Base-by-base conservation (phyloP, 2,888 invertebrate genomes). In the Oeneis ivallda region DNA sequence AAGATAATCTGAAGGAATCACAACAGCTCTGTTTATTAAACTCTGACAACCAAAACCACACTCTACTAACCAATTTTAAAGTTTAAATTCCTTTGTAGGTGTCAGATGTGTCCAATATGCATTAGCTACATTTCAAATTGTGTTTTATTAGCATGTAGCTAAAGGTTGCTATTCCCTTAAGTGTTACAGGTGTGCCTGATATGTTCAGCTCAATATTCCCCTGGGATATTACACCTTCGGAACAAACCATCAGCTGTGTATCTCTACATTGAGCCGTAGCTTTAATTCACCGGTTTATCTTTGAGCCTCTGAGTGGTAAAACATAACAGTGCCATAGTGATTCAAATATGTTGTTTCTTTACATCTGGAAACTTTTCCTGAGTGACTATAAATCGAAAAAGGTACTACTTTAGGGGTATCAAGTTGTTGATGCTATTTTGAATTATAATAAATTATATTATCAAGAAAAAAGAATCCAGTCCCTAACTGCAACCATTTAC, bases 1-100 rank as follows among this genome's bases (percentile, higher is more conserved):
- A 74, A 74, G 74, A 75, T 75, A 73, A 75, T 75, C 74, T 74
- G 67, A 68, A 74, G 74, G 67, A 75, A 75, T 75, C 74, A 74
- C 74, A 74, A 70, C 74, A 68, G 69, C 59, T 65, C 64, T 71
- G 72, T 71, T 70, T 70, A 73, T 75, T 75, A 70, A 68, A 32
- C 11, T 41, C 3, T 13, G 1, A 41, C 39, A 56, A 39, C 11
- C 39, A 6, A 56, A 56, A 11, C 56, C 19, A 11, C 2, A 41
- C 41, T 13, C 6, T 19, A 41, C 10, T 13, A 41, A 39, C 0
- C 2, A 26, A 0, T 0, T 0, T 5, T 41, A 19, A 5, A 52
- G 19, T 52, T 61, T 52, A 41, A 26, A 41, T 41, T 19, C 41
- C 17, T 6, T 19, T 39, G 19, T 7, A 19, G n/a, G 39, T 2